A percentile compares a stretch with the other conserved stretches of the same genome.
These are phyloP conservation scores for Larimichthys polyactis DNA, from an alignment of 2,113 vertebrate genomes.

Conservation along the genomic window DNA sequence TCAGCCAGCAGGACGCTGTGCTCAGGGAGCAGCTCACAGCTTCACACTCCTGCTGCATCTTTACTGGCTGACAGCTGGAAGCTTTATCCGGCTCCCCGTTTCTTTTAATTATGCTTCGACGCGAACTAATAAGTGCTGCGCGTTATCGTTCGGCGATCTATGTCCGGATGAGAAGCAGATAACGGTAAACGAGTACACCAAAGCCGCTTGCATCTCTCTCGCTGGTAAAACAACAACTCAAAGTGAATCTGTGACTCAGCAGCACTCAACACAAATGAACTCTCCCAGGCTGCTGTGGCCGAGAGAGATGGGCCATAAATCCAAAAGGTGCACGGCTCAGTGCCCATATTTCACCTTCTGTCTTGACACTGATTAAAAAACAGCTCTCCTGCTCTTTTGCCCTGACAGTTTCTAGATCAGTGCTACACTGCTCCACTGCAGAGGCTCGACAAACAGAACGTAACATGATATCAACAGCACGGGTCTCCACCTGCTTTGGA, in stretches of 20 bases:
- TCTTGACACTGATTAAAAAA: background rate
- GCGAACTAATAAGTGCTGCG: background rate
- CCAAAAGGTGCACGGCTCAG: too few relatives aligned
- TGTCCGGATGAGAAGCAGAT: background rate
- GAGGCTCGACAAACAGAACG: background rate
- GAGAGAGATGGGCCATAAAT: slow-evolving; percentile 7
- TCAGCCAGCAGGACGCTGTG: background rate
- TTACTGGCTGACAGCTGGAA: background rate
- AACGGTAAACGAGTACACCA: background rate
- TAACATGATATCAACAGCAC: background rate
- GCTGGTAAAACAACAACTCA: background rate
- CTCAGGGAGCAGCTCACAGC: background rate
- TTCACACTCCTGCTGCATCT: background rate
- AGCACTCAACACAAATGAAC: slow-evolving; percentile 47
- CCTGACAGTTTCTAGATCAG: background rate
- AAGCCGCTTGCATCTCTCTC: background rate
- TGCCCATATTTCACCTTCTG: background rate
- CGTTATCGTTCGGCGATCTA: background rate
- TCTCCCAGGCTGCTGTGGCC: background rate
- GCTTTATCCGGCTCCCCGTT: background rate
- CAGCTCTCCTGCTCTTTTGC: background rate
- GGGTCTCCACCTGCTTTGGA: background rate
- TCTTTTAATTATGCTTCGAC: background rate
- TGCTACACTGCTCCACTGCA: background rate
- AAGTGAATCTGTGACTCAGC: slow-evolving; percentile 39